Conservation (phyloP, 1,140 invertebrate species). For the Sminthurinus signatus region DNA sequence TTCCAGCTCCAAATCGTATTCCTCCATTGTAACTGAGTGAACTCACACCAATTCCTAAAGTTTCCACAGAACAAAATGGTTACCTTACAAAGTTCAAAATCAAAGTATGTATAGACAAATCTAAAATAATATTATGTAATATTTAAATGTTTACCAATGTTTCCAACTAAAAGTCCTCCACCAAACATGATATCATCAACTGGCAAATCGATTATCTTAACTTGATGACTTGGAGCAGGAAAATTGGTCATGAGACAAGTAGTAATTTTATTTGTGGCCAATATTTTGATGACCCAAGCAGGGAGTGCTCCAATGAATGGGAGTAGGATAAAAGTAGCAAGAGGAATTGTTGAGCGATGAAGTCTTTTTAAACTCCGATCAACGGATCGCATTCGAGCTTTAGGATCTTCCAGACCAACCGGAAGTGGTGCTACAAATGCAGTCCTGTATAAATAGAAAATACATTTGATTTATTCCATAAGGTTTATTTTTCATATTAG, state of each 20-base stretch:
- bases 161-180: background rate
- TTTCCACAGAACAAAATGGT: background rate
- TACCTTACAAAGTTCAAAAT: too few species aligned
- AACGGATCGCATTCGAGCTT: background rate
- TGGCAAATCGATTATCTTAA: background rate
- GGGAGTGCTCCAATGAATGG: constrained; percentile 16
- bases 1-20: background rate
- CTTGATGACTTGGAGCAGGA: background rate
- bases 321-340: background rate
- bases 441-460: constrained; percentile 5
- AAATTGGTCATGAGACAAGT: constrained; percentile 2
- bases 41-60: background rate
- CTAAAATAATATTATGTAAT: background rate
- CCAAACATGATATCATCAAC: background rate
- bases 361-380: constrained; percentile 2
- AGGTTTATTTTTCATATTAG: too few species aligned
- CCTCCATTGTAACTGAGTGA: background rate
- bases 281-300: background rate
- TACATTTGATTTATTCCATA: too few species aligned
- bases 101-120: too few species aligned
- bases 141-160: background rate
- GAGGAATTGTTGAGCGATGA: background rate
- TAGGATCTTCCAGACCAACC: constrained; percentile 15
- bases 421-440: constrained; percentile 2
- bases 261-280: background rate